Percentiles rank a stretch among this genome's conserved stretches.
Evolutionary conservation across 1,140 invertebrate genomes (phyloP).

Genomic region (Leptonema lineaticorne): DNA sequence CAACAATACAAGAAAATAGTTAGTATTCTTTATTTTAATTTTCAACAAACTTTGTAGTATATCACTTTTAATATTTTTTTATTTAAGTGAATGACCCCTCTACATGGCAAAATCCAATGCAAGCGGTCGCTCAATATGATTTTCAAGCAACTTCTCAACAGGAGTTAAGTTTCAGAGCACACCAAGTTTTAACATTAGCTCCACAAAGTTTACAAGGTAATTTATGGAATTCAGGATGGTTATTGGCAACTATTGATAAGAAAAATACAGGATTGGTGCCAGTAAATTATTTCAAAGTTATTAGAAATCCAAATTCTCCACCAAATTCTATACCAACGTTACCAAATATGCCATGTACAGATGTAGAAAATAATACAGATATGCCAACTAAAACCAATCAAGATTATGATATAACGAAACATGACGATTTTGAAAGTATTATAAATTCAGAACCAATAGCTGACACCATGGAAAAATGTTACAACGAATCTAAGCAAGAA

Average conservation of each 20-base stretch:
- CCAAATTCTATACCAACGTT: not conserved
- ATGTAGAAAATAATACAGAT: not conserved
- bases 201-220: slow-evolving; percentile 80
- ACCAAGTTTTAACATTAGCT: slow-evolving; percentile 78
- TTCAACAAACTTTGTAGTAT: not conserved
- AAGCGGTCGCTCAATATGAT: slow-evolving; percentile 74
- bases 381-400: not conserved
- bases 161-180: slow-evolving; percentile 76
- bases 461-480: not conserved
- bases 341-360: not conserved
- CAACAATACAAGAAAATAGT: slow-evolving; percentile 58
- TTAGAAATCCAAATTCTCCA: slow-evolving; percentile 43
- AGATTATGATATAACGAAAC: not conserved
- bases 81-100: slow-evolving; percentile 61
- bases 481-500: not conserved
- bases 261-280: slow-evolving; percentile 75
- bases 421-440: not conserved
- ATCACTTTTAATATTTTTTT: slow-evolving; percentile 40
- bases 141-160: slow-evolving; percentile 70
- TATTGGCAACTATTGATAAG: slow-evolving; percentile 68
- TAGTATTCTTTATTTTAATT: slow-evolving; percentile 42
- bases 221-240: slow-evolving; percentile 69
- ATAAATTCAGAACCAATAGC: not conserved
- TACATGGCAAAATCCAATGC: slow-evolving; percentile 72
- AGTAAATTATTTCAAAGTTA: slow-evolving; percentile 72